Evolutionary conservation across 2,797 vertebrate species (phyloP).

Genomic region (Taeniopygia guttata): DNA sequence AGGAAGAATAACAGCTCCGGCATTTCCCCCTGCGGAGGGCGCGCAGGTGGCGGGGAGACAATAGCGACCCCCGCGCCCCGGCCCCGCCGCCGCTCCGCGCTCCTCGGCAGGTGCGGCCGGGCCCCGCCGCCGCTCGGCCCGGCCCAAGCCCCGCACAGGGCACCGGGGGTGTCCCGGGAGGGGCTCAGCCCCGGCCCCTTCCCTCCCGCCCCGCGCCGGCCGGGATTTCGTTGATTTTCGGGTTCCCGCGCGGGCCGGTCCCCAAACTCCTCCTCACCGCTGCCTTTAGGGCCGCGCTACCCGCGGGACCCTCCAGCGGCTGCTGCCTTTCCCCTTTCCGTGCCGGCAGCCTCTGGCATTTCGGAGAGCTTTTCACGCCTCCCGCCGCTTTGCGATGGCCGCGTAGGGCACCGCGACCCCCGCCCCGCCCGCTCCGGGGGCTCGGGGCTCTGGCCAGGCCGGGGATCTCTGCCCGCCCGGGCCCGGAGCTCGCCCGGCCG

Average conservation of each 20-base stretch:
- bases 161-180: not conserved
- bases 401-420: not conserved
- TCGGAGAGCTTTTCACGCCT: not conserved
- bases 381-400: not conserved
- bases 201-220: not conserved
- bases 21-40: not conserved
- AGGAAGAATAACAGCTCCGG: conserved; percentile 56
- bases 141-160: not conserved
- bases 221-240: conserved; percentile 2
- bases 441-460: not conserved
- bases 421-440: not conserved
- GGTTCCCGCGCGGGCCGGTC: not conserved
- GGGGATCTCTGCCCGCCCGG: not conserved
- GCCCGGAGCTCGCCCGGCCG: not conserved
- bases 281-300: too few relatives aligned
- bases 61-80: not conserved
- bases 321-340: too few relatives aligned
- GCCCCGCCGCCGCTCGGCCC: not conserved
- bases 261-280: not conserved
- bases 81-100: not conserved
- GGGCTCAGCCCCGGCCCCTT: not conserved
- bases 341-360: not conserved
- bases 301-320: fast-evolving
- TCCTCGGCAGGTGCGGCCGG: not conserved
- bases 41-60: conserved; percentile 20